Evolutionary conservation across 2,888 invertebrate species (phyloP), one percentile per base, ranked within the genome.

Genomic region (Mantis religiosa): DNA sequence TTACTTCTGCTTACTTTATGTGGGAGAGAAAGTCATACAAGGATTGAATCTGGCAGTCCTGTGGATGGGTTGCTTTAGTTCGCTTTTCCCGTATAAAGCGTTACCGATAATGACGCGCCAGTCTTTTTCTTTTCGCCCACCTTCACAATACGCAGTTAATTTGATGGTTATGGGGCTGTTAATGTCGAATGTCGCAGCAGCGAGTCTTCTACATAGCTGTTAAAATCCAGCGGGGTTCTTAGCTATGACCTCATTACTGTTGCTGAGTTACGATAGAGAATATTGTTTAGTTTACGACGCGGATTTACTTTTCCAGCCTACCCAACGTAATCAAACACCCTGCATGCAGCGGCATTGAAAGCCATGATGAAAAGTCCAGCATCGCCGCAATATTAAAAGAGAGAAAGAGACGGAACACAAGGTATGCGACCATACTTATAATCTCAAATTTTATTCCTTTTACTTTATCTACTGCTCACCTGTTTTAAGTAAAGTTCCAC

Each of bases 161-260:
- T 87, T 87, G 82, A 87, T 87, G 82, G 87, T 87, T 87, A 82
- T 87, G 87, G 82, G 25, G 28, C 82, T 25, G n/a, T 87, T 87
- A 86, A 87, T 34, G 82, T 82, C 34, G n/a, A 25, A 82, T 87
- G 87, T 34, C 82, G 87, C 15, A 3, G 84, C 28, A 20, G 41
- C 30, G 34, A 34, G 84, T 34, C 84, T 84, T 84, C 84, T 71
- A 25, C 54, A 71, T 71, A 20, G 54, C 54, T 71, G 54, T 71
- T 71, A 71, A 71, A 71, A 71, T 71, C 54, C 54, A 71, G 54
- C 41, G 20, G 54, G 54, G 54, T 71, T 71, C 54, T 71, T 71
- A 20, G 54, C 54, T 71, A 71, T 71, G 54, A 71, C 54, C 54
- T 71, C 54, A 71, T 71, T 71, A 71, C 54, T 71, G 54, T 25